Evolutionary conservation across 2,888 invertebrate species (phyloP).

Genomic region (Augochlorella aurata): DNA sequence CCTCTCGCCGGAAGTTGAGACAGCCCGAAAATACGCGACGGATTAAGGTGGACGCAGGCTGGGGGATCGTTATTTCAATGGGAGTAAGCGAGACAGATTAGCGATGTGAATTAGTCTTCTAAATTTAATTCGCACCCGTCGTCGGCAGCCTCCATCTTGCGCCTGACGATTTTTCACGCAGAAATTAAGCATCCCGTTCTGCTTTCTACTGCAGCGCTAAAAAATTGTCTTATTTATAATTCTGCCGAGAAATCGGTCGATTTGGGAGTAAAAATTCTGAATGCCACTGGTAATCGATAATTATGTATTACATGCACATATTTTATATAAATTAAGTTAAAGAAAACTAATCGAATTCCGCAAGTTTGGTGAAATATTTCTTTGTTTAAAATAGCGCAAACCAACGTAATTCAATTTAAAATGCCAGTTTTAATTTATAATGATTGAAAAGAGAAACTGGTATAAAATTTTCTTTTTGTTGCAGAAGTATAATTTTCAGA

Average conservation of each 20-base stretch:
- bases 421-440: no score
- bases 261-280: not conserved
- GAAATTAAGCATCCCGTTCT: conserved; percentile 8
- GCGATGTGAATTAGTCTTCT: conserved; percentile 57
- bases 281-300: not conserved
- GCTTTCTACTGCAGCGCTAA: not conserved
- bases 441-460: no score
- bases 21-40: conserved; percentile 27
- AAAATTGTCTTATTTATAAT: not conserved
- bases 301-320: no score
- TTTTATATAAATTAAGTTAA: no score
- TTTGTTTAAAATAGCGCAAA: no score
- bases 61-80: conserved; percentile 57
- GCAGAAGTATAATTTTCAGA: no score
- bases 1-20: not conserved
- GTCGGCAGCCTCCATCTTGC: conserved; percentile 18
- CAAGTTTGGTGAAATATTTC: no score
- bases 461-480: no score
- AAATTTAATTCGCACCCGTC: conserved; percentile 58
- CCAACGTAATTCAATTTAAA: no score
- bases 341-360: no score
- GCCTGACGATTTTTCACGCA: conserved; percentile 22
- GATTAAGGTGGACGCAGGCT: not conserved
- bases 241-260: not conserved
- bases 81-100: conserved; percentile 64